phyloP scores from a whole-genome alignment of 1,140 invertebrate species.

The Cydia fagiglandana region DNA sequence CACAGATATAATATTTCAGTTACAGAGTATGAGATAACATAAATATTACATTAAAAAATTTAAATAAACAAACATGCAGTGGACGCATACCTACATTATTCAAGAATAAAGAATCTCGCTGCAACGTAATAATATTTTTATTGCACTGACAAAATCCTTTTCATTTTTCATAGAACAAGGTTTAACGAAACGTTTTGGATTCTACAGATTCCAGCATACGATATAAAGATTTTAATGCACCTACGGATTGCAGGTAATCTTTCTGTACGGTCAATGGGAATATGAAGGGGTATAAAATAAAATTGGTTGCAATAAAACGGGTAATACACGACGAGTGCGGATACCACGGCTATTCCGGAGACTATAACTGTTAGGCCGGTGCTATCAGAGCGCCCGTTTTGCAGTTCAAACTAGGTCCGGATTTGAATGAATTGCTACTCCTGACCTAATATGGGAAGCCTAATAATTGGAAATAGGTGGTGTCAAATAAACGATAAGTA shows the following conservation, averaged over 20 bases:
- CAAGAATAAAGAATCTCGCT: slow-evolving; percentile 19
- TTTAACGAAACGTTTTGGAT: slow-evolving; percentile 43
- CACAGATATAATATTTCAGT: background rate
- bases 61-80: slow-evolving; percentile 9
- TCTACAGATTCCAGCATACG: slow-evolving; percentile 17
- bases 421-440: slow-evolving; percentile 45
- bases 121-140: slow-evolving; percentile 30
- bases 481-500: too few relatives aligned
- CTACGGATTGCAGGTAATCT: slow-evolving; percentile 41
- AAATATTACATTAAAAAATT: slow-evolving; percentile 7
- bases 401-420: slow-evolving; percentile 50
- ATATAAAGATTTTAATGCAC: slow-evolving; percentile 52
- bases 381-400: slow-evolving; percentile 43
- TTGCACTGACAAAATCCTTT: slow-evolving; percentile 35
- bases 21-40: background rate
- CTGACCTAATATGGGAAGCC: background rate
- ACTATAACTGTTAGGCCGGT: slow-evolving; percentile 45
- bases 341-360: slow-evolving; percentile 46
- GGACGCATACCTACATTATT: background rate
- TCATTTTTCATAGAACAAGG: slow-evolving; percentile 36
- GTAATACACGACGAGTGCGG: slow-evolving; percentile 50
- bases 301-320: slow-evolving; percentile 64
- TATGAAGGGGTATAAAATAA: slow-evolving; percentile 59
- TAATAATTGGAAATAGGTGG: too few relatives aligned
- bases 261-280: slow-evolving; percentile 48